Base-by-base conservation (phyloP, 2,797 vertebrate genomes). In the Sebastes vulpes region DNA sequence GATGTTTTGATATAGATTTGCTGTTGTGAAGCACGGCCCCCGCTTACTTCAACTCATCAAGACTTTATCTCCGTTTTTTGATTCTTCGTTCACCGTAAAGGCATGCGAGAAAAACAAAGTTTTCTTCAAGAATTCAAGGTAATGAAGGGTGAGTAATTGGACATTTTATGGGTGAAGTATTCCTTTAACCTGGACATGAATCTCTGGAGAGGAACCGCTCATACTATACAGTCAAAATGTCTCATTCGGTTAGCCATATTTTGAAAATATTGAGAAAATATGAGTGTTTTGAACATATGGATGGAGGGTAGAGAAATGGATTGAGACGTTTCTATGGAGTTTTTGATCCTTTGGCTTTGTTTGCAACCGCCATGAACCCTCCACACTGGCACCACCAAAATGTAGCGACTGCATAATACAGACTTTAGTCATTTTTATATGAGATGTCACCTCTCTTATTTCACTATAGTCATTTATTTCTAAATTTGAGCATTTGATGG, bases 381-480 rank as follows among this genome's bases (percentile, higher is more conserved):
- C 38, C 11, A 10, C 38, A 28, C 16, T 28, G 10, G 23, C 25
- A 25, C 18, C 28, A 54, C 6, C n/a, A 2, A 29, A 56, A 26
- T 25, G 20, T 7, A 59, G n/a, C 5, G 68, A 32, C 42, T 18
- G 48, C 28, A 5, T 18, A 18, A 52, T 26, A 14, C 25, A 14
- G 20, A 50, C 12, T 10, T 48, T n/a, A 3, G 20, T 25, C 20
- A 31, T 56, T 20, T 1, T 56, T 3, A 12, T 16, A 1, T 16
- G 21, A 53, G 21, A 46, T 54, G 7, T 53, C 65, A 53, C 26
- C 20, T 52, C 14, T 9, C 4, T 29, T 26, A 54, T 28, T 48
- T 10, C 11, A 31, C 5, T 2, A 3, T 1, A 6, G 10, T 0
- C 0, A 42, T 64, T 57, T 16, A 14, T 52, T 52, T 10, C 8